Evolutionary conservation across 2,888 invertebrate species (phyloP).

Genomic region (Tridacna crocea): DNA sequence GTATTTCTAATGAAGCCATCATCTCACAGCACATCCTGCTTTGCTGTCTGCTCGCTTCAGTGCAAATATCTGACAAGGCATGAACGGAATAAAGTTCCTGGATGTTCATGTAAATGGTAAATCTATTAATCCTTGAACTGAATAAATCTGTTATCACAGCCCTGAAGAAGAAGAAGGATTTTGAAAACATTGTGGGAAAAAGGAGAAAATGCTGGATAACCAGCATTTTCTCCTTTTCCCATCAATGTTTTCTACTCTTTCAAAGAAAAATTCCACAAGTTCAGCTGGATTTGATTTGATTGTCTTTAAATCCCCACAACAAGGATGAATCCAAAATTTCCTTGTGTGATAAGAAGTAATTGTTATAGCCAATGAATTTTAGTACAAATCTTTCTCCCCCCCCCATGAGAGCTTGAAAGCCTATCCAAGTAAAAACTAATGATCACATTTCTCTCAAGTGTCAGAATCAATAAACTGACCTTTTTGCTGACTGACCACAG

Average conservation of each 20-base stretch:
- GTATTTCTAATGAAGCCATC: constrained; percentile 3
- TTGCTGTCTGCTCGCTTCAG: not conserved
- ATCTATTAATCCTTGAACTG: constrained; percentile 7
- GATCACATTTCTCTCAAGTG: not conserved
- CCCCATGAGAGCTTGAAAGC: constrained; percentile 2
- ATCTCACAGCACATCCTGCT: not conserved
- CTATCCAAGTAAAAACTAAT: constrained; percentile 9
- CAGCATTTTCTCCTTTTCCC: no score
- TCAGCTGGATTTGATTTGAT: not conserved
- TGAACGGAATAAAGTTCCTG: constrained; percentile 4
- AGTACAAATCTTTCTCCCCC: constrained; percentile 17
- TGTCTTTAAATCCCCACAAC: not conserved
- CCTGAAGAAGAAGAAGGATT: no score
- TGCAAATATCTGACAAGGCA: constrained; percentile 7
- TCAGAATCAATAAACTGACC: constrained; percentile 17
- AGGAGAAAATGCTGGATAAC: no score
- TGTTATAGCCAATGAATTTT: not conserved
- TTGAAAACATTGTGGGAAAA: no score
- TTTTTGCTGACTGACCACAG: constrained; percentile 1
- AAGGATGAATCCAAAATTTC: not conserved
- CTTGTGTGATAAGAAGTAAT: not conserved
- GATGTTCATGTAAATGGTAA: constrained; percentile 25
- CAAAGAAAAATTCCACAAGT: not conserved
- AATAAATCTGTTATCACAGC: no score
- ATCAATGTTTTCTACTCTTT: no score